Conservation (phyloP, 2,888 invertebrate species). For the Thera britannica region DNA sequence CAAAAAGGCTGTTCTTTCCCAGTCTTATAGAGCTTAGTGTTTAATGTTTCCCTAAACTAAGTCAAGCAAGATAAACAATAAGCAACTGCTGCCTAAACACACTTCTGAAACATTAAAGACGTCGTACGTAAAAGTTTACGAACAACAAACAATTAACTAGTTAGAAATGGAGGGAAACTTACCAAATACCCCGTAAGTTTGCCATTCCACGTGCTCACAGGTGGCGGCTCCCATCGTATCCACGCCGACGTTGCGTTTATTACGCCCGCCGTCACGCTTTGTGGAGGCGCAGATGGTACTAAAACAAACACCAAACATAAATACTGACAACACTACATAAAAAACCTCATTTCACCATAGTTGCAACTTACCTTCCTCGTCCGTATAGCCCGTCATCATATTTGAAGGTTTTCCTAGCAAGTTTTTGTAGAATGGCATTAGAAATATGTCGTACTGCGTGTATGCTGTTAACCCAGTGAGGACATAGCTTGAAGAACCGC, state of each 20-base stretch:
- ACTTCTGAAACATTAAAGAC: constrained; percentile 37
- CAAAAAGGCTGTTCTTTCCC: too few species aligned
- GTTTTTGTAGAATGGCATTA: constrained; percentile 94
- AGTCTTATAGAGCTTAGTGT: constrained; percentile 1
- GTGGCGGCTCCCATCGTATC: constrained; percentile 93
- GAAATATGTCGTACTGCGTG: constrained; percentile 95
- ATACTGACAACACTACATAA: constrained; percentile 23
- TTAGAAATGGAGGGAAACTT: constrained; percentile 61
- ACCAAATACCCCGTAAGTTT: constrained; percentile 95
- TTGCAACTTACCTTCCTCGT: constrained; percentile 89
- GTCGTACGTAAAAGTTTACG: constrained; percentile 46
- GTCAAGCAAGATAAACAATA: constrained; percentile 27
- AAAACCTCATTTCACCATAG: constrained; percentile 13
- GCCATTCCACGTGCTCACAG: constrained; percentile 90
- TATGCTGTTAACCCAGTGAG: constrained; percentile 92
- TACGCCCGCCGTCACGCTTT: constrained; percentile 91
- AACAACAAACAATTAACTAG: constrained; percentile 49
- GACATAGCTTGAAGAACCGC: constrained; percentile 89
- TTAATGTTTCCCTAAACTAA: background rate
- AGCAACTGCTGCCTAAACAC: constrained; percentile 38
- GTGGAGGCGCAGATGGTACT: constrained; percentile 92
- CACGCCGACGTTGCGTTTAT: constrained; percentile 92
- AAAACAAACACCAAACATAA: constrained; percentile 66
- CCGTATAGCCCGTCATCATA: constrained; percentile 92
- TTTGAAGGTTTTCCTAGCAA: constrained; percentile 97